These are phyloP conservation scores for Gobio gobio DNA, from an alignment of 2,113 vertebrate species.

Conservation along the genomic window DNA sequence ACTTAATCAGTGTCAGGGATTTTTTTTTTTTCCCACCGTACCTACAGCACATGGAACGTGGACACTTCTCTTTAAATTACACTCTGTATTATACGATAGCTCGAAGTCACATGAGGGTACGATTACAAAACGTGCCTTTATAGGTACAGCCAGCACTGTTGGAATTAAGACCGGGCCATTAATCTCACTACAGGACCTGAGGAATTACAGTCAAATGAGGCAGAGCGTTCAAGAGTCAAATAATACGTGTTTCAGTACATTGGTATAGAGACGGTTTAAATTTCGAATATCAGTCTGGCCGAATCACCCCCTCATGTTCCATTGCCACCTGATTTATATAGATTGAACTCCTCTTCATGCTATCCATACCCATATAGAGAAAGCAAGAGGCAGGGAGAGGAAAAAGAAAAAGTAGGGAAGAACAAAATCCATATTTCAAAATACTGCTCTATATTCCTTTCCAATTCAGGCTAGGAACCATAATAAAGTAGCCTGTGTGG, in stretches of 20 bases:
- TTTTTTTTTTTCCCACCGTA: neutral
- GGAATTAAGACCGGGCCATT: slow-evolving; percentile 28
- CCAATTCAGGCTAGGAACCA: slow-evolving; percentile 66
- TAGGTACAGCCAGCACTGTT: neutral
- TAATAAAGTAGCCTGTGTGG: slow-evolving; percentile 65
- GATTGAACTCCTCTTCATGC: slow-evolving; percentile 52
- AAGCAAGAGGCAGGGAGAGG: slow-evolving; percentile 19
- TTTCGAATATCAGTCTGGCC: slow-evolving; percentile 48
- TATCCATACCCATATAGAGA: slow-evolving; percentile 23
- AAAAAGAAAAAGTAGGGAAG: neutral
- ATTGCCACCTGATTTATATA: slow-evolving; percentile 57
- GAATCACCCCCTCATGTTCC: slow-evolving; percentile 57
- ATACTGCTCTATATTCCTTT: slow-evolving; percentile 63
- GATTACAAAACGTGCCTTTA: neutral
- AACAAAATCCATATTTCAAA: slow-evolving; percentile 62
- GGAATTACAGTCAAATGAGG: slow-evolving; percentile 16
- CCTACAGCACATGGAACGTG: neutral
- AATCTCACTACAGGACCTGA: slow-evolving; percentile 25
- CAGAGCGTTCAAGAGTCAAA: slow-evolving; percentile 13
- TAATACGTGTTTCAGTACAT: slow-evolving; percentile 49
- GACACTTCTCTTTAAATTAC: neutral
- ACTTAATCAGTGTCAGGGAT: neutral
- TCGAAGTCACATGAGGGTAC: neutral
- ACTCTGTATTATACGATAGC: neutral
- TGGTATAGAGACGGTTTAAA: slow-evolving; percentile 53